These are phyloP conservation scores for Mustelus asterias DNA, from an alignment of 2,113 vertebrate species.

Conservation along the genomic window DNA sequence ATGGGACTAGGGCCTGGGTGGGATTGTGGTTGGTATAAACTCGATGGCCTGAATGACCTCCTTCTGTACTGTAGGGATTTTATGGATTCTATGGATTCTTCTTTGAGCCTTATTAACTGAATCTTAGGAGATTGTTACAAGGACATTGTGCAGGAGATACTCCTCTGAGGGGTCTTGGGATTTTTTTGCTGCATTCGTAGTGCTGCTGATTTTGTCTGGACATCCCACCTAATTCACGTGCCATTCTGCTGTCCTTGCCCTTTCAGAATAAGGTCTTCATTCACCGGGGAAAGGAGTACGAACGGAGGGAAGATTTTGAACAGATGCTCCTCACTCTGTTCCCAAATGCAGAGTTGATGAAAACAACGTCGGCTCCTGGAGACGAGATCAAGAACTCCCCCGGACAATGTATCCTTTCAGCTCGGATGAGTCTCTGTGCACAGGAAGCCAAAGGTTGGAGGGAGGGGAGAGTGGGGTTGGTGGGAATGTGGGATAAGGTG, in stretches of 20 bases:
- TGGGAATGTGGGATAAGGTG: neutral
- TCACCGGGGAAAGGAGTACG: slow-evolving; percentile 53
- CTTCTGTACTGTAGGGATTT: no score
- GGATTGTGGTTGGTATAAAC: no score
- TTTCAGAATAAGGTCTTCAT: slow-evolving; percentile 53
- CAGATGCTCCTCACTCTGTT: slow-evolving; percentile 50
- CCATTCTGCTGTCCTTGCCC: neutral
- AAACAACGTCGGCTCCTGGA: slow-evolving; percentile 43
- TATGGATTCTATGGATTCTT: no score
- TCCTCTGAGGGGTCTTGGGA: neutral
- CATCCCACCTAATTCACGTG: neutral
- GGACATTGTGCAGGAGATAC: neutral
- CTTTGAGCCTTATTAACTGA: neutral
- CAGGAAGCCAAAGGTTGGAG: neutral
- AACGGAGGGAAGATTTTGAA: slow-evolving; percentile 52
- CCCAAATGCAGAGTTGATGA: slow-evolving; percentile 47
- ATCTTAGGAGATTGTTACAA: neutral
- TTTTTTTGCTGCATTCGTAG: neutral
- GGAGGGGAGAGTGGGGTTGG: neutral
- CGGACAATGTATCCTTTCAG: slow-evolving; percentile 49
- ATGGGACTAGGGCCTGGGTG: no score
- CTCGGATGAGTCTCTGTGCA: neutral
- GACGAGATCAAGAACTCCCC: slow-evolving; percentile 42
- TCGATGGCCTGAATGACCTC: no score
- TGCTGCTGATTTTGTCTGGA: neutral